Conservation (phyloP, 30 jellyfish, hydroid and myxozoan species). For the Turritopsis dohrnii region DNA sequence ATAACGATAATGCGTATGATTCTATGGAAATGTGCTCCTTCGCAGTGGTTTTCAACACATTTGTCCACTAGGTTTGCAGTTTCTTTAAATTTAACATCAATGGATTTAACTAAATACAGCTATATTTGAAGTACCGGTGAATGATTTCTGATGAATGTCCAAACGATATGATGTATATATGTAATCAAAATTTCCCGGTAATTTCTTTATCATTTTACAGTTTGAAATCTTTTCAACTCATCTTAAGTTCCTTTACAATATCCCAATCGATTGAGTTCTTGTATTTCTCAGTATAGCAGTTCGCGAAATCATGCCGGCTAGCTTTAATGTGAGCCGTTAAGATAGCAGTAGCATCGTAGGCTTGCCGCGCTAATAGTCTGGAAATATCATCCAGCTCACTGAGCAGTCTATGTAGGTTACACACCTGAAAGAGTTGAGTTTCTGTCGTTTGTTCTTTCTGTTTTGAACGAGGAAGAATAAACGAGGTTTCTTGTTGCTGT, state of each 20-base stretch:
- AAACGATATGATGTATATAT: too few relatives aligned
- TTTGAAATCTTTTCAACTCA: background rate
- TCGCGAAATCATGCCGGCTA: background rate
- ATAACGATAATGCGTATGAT: too few relatives aligned
- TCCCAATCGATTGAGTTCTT: background rate
- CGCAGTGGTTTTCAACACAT: too few relatives aligned
- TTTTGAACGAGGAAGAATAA: background rate
- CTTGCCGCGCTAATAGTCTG: background rate
- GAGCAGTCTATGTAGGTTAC: background rate
- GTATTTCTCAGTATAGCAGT: background rate
- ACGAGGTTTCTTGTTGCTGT: constrained; percentile 5
- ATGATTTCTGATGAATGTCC: too few relatives aligned
- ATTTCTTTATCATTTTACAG: too few relatives aligned
- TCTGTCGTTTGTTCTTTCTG: background rate
- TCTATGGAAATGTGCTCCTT: too few relatives aligned
- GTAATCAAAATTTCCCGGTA: too few relatives aligned
- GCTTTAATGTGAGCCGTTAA: background rate
- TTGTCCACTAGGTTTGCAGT: too few relatives aligned
- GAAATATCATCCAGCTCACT: background rate
- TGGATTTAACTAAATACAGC: too few relatives aligned
- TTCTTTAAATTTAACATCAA: too few relatives aligned
- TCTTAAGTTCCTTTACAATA: background rate
- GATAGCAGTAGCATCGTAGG: constrained; percentile 6
- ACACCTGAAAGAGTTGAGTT: background rate
- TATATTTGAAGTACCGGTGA: too few relatives aligned